Conservation (phyloP, 2,888 invertebrate species). For the Dichetophora obliterata region DNA sequence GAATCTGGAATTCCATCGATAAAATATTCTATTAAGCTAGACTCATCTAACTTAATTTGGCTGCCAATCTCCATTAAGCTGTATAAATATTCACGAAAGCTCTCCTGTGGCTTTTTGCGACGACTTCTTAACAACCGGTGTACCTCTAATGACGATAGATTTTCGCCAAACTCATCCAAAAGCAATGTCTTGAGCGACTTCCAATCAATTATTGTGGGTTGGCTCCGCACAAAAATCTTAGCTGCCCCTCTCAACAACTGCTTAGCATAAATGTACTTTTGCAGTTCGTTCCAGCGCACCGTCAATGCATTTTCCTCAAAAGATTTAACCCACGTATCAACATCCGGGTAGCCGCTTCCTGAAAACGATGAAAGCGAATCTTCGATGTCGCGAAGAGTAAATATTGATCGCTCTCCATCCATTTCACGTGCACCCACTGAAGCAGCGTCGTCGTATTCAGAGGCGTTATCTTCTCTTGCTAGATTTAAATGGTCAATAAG, state of each 20-base stretch:
- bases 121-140: constrained; percentile 28
- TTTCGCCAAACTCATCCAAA: constrained; percentile 1
- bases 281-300: constrained; percentile 40
- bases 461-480: constrained; percentile 9
- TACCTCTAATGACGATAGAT: constrained; percentile 2
- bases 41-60: constrained; percentile 21
- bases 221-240: constrained; percentile 25
- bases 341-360: neutral
- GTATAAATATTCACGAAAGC: constrained; percentile 36
- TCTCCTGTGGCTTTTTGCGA: constrained; percentile 12
- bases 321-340: constrained; percentile 33
- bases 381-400: neutral
- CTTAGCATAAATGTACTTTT: constrained; percentile 42
- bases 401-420: neutral
- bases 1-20: constrained; percentile 32
- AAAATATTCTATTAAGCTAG: constrained; percentile 31
- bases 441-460: neutral
- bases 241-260: constrained; percentile 32
- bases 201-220: constrained; percentile 19
- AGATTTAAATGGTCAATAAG: constrained; percentile 3
- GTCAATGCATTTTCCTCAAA: constrained; percentile 40
- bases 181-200: constrained; percentile 3
- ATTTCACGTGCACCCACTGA: neutral
- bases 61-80: constrained; percentile 34
- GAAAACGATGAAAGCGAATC: neutral